Conservation (phyloP, 2,113 vertebrate genomes). For the Daphoenositta chrysoptera region DNA sequence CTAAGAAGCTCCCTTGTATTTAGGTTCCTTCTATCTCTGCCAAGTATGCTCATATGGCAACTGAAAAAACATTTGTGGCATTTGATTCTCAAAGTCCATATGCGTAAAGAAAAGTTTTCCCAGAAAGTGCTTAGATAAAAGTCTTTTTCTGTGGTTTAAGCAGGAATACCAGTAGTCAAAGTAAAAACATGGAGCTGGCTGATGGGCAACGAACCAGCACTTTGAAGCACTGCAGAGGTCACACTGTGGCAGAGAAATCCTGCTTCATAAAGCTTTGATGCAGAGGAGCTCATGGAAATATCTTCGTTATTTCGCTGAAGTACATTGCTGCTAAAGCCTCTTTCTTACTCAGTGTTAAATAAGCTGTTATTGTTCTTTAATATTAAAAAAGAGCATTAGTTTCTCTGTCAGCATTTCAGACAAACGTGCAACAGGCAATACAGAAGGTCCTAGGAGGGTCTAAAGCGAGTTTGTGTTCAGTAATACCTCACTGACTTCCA, state of each 20-base stretch:
- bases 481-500: not conserved
- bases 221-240: slow-evolving; percentile 39
- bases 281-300: slow-evolving; percentile 1
- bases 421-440: not conserved
- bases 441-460: not conserved
- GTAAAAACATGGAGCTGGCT: not conserved
- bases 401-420: not conserved
- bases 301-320: not conserved
- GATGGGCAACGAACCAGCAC: not conserved
- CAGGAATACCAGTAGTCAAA: not conserved
- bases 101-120: not conserved
- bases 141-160: slow-evolving; percentile 18
- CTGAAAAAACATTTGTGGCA: not conserved
- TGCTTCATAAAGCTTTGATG: slow-evolving; percentile 2
- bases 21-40: not conserved
- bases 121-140: not conserved
- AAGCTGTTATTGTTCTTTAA: slow-evolving; percentile 21
- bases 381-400: not conserved
- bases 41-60: not conserved
- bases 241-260: not conserved
- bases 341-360: not conserved
- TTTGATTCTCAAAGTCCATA: not conserved
- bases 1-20: not conserved
- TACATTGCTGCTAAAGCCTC: not conserved
- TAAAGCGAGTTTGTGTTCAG: not conserved